A percentile compares a stretch with the other conserved stretches of the same genome.
Conservation (phyloP, 2,797 vertebrate genomes). For the Semaprochilodus insignis region DNA sequence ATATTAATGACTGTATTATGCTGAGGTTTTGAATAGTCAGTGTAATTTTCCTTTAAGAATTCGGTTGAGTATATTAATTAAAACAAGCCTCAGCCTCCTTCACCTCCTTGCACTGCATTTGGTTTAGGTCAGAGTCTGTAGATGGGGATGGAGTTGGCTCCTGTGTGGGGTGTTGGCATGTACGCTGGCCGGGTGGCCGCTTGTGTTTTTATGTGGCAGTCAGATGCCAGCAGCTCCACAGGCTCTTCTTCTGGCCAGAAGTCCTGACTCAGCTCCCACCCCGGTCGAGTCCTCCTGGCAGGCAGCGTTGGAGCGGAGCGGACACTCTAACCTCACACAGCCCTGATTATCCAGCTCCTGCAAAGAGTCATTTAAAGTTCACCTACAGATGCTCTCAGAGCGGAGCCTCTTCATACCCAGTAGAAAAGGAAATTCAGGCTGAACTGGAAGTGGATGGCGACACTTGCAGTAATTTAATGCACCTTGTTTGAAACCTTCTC, state of each 20-base stretch:
- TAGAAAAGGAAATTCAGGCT: background rate
- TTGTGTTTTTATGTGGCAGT: constrained; percentile 51
- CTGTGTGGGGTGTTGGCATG: constrained; percentile 23
- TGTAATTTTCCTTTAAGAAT: too few relatives aligned
- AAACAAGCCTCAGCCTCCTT: background rate
- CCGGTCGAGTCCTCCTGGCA: constrained; percentile 72
- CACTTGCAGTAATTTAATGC: background rate
- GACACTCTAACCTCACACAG: constrained; percentile 64
- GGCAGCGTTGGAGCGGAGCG: constrained; percentile 61
- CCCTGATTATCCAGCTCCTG: constrained; percentile 61
- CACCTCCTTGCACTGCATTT: constrained; percentile 25
- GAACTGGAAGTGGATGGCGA: background rate
- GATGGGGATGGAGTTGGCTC: constrained; percentile 27
- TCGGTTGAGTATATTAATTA: too few relatives aligned
- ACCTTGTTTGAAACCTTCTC: background rate
- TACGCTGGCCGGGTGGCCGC: constrained; percentile 26
- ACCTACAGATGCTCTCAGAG: constrained; percentile 18
- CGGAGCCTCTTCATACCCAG: constrained; percentile 41
- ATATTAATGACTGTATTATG: too few relatives aligned
- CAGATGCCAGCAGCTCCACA: constrained; percentile 75
- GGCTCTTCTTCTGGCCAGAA: constrained; percentile 71
- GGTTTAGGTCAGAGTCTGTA: constrained; percentile 37
- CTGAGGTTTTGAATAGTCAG: too few relatives aligned
- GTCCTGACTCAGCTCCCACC: constrained; percentile 80
- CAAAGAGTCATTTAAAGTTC: constrained; percentile 60